These are phyloP conservation scores for Mus minutoides DNA, from an alignment of 2,797 vertebrate genomes.

Conservation along the genomic window DNA sequence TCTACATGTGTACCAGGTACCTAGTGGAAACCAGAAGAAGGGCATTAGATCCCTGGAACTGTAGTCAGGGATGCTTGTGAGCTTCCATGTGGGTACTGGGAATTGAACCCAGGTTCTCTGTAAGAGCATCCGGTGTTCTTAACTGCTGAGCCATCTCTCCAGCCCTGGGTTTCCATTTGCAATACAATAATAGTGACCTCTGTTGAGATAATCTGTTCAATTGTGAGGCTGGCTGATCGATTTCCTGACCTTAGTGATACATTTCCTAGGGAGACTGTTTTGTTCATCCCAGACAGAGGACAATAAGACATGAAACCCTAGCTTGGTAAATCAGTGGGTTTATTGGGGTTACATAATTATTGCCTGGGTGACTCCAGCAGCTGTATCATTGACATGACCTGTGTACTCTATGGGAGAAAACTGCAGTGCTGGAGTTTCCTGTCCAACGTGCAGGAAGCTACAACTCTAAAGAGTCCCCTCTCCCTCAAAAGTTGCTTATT, in stretches of 20 bases:
- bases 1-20: background rate
- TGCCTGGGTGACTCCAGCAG: background rate
- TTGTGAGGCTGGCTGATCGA: background rate
- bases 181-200: constrained; percentile 22
- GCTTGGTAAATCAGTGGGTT: background rate
- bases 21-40: background rate
- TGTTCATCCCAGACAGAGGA: background rate
- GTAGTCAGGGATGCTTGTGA: background rate
- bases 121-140: background rate
- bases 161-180: constrained; percentile 2
- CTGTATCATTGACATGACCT: background rate
- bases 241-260: background rate
- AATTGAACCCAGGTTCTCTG: background rate
- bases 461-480: background rate
- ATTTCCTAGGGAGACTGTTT: background rate
- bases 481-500: background rate
- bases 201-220: background rate
- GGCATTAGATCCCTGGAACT: background rate
- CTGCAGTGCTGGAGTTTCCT: background rate
- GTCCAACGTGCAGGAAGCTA: background rate
- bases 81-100: background rate
- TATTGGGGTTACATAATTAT: background rate
- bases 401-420: background rate
- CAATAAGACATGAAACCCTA: background rate
- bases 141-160: background rate